A percentile compares a stretch with the other conserved stretches of the same genome.
Evolutionary conservation across 2,888 invertebrate species (phyloP).

Genomic region (Melinopterus prodromus): DNA sequence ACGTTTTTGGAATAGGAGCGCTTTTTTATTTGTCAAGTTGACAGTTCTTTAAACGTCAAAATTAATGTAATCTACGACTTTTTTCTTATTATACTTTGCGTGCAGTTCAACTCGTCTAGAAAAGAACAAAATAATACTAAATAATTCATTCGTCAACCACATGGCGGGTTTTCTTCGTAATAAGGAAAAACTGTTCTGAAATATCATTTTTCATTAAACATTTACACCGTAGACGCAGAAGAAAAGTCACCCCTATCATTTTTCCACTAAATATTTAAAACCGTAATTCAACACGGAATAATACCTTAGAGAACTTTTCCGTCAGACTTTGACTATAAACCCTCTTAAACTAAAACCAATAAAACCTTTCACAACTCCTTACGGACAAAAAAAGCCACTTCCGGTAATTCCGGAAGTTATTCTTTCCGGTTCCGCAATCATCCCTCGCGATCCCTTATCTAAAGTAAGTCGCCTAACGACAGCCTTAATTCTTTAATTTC

Average conservation of each 20-base stretch:
- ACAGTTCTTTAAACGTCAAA: no score
- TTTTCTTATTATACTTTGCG: no score
- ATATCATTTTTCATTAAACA: neutral
- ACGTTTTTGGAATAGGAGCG: neutral
- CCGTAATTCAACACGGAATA: neutral
- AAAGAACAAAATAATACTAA: neutral
- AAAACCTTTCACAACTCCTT: neutral
- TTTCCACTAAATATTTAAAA: neutral
- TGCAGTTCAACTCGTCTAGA: neutral
- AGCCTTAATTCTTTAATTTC: constrained; percentile 4
- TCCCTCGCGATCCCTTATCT: neutral
- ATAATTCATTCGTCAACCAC: neutral
- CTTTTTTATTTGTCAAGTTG: neutral
- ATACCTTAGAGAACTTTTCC: neutral
- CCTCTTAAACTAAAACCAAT: neutral
- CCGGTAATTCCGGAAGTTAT: neutral
- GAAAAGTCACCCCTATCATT: neutral
- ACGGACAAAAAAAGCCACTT: neutral
- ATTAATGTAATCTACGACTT: no score
- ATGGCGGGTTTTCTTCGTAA: neutral
- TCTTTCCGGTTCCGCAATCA: neutral
- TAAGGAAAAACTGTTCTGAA: neutral
- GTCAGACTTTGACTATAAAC: neutral
- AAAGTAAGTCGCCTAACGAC: constrained; percentile 10
- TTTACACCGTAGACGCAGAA: neutral